Evolutionary conservation across 2,888 invertebrate species (phyloP).

Genomic region (Elysia crispata): DNA sequence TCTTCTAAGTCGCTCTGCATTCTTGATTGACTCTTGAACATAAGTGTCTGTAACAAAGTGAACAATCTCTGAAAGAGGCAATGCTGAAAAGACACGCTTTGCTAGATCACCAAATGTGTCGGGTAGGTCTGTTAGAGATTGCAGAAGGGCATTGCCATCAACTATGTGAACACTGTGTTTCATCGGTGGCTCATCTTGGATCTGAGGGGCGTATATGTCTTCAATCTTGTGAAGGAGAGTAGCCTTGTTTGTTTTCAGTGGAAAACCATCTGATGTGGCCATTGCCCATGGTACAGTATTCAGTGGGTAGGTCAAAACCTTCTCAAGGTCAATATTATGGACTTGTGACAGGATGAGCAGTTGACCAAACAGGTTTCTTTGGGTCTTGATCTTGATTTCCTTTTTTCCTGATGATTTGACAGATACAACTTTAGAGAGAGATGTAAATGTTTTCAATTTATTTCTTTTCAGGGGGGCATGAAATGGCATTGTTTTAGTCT

Average conservation of each 20-base stretch:
- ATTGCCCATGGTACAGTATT: background rate
- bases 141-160: no score
- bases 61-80: background rate
- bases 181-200: background rate
- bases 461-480: background rate
- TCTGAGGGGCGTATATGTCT: background rate
- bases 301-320: background rate
- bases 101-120: no score
- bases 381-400: background rate
- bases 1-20: background rate
- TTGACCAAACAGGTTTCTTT: background rate
- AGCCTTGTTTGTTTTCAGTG: slow-evolving; percentile 14
- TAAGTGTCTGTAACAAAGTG: slow-evolving; percentile 5
- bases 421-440: background rate
- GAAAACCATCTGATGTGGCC: background rate
- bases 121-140: no score
- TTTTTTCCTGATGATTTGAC: background rate
- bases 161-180: no score
- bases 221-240: background rate
- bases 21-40: background rate
- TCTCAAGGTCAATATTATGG: slow-evolving; percentile 5
- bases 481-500: background rate
- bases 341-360: background rate
- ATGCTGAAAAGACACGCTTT: background rate
- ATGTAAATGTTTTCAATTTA: background rate